These are phyloP conservation scores for Leiothrix lutea DNA, from an alignment of 2,113 vertebrate genomes.

Conservation along the genomic window DNA sequence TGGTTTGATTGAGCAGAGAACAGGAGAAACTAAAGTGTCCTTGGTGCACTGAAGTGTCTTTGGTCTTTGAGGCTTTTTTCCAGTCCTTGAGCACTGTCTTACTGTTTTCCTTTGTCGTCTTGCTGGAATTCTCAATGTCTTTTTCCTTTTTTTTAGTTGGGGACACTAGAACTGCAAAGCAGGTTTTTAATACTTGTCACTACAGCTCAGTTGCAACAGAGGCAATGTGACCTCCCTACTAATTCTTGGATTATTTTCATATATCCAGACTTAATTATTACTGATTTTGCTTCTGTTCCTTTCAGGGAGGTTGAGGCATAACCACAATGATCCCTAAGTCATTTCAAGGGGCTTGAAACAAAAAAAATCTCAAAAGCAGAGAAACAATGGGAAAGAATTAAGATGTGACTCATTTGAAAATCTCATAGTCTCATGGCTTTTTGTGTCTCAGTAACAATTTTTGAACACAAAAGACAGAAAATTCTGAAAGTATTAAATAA, in stretches of 20 bases:
- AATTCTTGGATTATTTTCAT: neutral
- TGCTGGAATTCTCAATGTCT: neutral
- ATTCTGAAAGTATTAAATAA: neutral
- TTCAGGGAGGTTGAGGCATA: neutral
- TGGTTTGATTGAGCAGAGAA: neutral
- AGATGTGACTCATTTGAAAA: neutral
- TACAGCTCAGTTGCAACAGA: neutral
- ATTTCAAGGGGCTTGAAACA: neutral
- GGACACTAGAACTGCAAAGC: neutral
- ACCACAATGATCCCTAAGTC: neutral
- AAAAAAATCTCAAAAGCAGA: neutral
- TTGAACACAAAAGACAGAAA: neutral
- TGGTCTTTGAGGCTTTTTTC: neutral
- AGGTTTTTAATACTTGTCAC: neutral
- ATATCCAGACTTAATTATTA: neutral
- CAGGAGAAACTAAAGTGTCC: neutral
- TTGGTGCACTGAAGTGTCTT: neutral
- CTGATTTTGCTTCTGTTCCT: neutral
- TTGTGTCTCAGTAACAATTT: neutral
- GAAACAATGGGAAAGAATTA: neutral
- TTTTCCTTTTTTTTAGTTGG: neutral
- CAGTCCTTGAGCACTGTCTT: neutral
- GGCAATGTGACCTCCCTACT: neutral
- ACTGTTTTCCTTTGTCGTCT: neutral
- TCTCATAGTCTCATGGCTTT: neutral